Evolutionary conservation across 2,113 vertebrate genomes (phyloP).

Genomic region (Sciurus niger): DNA sequence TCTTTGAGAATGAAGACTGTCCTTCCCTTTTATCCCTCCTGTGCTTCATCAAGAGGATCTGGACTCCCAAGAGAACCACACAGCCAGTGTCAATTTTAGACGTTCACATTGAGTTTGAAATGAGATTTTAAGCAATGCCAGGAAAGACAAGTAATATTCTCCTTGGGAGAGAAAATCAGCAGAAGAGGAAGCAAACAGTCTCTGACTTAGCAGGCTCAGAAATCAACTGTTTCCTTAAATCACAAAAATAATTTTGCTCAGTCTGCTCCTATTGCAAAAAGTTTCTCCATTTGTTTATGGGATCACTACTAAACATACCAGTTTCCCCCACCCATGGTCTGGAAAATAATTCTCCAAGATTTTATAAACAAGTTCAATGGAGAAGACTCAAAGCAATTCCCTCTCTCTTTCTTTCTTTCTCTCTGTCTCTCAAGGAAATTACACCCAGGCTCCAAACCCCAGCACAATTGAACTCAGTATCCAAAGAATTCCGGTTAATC

Average conservation of each 20-base stretch:
- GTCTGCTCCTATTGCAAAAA: conserved; percentile 46
- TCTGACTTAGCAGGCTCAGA: conserved; percentile 35
- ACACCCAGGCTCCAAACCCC: conserved; percentile 16
- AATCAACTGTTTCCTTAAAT: conserved; percentile 51
- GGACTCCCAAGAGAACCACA: conserved; percentile 68
- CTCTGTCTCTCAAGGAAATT: conserved; percentile 60
- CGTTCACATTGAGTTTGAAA: conserved; percentile 65
- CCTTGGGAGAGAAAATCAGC: conserved; percentile 50
- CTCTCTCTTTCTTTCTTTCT: not conserved
- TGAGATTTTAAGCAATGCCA: conserved; percentile 61
- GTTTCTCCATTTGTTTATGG: conserved; percentile 68
- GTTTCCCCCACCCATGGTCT: conserved; percentile 43
- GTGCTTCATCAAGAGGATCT: conserved; percentile 62
- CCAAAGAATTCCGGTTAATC: conserved; percentile 51
- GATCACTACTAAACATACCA: conserved; percentile 65
- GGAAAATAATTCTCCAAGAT: conserved; percentile 73
- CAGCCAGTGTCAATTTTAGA: conserved; percentile 72
- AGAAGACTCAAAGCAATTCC: not conserved
- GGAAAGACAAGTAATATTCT: conserved; percentile 65
- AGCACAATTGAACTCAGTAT: not conserved
- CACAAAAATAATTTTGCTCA: conserved; percentile 67
- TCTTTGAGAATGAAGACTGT: conserved; percentile 39
- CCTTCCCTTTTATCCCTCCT: not conserved
- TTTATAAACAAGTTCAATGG: conserved; percentile 76
- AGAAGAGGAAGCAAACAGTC: not conserved